Conservation (phyloP, 2,113 vertebrate genomes). For the Emberiza fucata region DNA sequence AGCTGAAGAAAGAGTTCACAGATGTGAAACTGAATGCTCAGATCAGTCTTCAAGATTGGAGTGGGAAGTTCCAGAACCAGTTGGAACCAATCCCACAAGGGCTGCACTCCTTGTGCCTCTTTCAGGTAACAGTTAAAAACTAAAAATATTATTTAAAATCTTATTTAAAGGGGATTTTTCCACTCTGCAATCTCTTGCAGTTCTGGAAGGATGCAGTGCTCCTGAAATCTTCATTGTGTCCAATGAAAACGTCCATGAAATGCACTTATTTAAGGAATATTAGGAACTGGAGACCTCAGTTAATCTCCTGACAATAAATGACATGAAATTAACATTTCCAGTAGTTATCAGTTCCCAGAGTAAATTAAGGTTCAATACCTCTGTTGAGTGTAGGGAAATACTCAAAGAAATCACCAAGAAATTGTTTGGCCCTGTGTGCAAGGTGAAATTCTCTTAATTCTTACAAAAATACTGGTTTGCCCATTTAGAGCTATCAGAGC, state of each 20-base stretch:
- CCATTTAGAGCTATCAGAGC: no score
- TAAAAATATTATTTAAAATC: neutral
- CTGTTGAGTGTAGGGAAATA: neutral
- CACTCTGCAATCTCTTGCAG: fast-evolving
- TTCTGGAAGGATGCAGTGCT: neutral
- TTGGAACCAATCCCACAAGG: neutral
- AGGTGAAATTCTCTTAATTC: neutral
- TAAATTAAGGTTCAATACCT: neutral
- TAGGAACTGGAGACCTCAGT: neutral
- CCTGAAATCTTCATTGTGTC: neutral
- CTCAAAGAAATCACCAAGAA: neutral
- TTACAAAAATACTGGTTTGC: neutral
- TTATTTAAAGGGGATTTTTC: neutral
- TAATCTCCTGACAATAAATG: neutral
- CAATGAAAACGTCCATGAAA: neutral
- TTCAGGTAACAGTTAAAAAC: neutral
- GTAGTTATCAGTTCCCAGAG: neutral
- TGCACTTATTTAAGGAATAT: neutral
- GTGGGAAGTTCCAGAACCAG: neutral
- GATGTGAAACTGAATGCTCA: neutral
- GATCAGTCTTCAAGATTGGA: neutral
- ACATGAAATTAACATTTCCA: neutral
- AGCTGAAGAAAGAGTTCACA: neutral
- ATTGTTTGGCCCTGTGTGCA: fast-evolving
- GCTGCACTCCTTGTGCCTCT: neutral